Conservation (phyloP, 2,797 vertebrate genomes). For the Buceros bicornis region DNA sequence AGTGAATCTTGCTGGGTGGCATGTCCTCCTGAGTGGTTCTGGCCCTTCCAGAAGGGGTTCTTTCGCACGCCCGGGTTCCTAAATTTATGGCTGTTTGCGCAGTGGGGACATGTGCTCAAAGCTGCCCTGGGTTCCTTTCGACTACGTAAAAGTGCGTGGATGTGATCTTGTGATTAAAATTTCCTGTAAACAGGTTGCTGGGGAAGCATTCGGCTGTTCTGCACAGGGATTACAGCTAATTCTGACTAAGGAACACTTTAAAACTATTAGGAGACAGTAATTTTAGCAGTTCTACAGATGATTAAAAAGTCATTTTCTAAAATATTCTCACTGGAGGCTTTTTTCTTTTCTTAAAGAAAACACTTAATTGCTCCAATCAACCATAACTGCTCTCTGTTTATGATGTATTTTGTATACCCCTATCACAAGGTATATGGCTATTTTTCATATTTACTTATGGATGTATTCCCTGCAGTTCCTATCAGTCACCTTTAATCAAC, state of each 20-base stretch:
- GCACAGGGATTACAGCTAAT: slow-evolving; percentile 69
- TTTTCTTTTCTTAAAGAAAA: slow-evolving; percentile 84
- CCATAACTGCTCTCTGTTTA: slow-evolving; percentile 89
- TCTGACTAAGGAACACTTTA: slow-evolving; percentile 86
- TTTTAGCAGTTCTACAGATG: slow-evolving; percentile 88
- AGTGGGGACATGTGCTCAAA: background rate
- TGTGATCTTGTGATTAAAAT: slow-evolving; percentile 68
- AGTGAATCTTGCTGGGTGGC: background rate
- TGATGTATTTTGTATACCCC: slow-evolving; percentile 89
- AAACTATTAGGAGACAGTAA: slow-evolving; percentile 89
- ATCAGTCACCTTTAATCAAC: slow-evolving; percentile 89
- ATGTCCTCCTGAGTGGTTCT: background rate
- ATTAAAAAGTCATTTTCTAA: slow-evolving; percentile 99
- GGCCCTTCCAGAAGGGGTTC: background rate
- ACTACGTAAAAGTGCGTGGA: background rate
- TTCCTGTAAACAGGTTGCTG: slow-evolving; percentile 74
- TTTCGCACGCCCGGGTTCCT: background rate
- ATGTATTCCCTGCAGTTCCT: slow-evolving; percentile 69
- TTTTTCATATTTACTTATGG: slow-evolving; percentile 87
- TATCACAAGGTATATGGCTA: slow-evolving; percentile 82
- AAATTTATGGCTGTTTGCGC: background rate
- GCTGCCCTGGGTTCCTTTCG: background rate
- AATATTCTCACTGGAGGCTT: slow-evolving; percentile 93
- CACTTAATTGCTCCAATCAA: slow-evolving; percentile 97
- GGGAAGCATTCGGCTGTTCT: slow-evolving; percentile 47